phyloP scores from a whole-genome alignment of 2,113 vertebrate species.

The Dryoscopus gambensis region DNA sequence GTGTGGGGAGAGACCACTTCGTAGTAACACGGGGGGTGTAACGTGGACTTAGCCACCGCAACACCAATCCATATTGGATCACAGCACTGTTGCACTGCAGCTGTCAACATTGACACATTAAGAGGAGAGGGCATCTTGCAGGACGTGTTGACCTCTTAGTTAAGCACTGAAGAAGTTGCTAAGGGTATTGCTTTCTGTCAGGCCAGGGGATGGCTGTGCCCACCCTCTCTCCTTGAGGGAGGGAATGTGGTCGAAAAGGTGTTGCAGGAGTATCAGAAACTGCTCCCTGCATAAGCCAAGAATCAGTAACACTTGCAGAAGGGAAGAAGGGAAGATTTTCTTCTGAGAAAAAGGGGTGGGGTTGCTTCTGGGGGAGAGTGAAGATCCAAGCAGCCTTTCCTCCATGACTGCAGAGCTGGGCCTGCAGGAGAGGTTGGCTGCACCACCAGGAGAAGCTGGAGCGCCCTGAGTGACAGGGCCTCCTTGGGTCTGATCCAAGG shows the following conservation, averaged over 20 bases:
- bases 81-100: background rate
- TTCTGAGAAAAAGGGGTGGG: background rate
- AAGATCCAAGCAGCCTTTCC: background rate
- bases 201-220: background rate
- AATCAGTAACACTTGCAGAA: background rate
- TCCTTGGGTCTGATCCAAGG: background rate
- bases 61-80: background rate
- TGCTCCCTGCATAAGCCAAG: background rate
- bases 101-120: background rate
- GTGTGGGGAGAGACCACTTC: no score
- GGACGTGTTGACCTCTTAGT: background rate
- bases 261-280: background rate
- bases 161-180: background rate
- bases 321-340: background rate
- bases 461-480: background rate
- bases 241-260: background rate
- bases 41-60: no score
- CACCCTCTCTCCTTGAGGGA: background rate
- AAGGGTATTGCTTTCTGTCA: background rate
- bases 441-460: background rate
- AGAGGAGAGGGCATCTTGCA: background rate
- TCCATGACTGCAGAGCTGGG: accelerated
- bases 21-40: no score
- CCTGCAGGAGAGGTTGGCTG: background rate
- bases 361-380: background rate